Evolutionary conservation across 1,140 invertebrate genomes (phyloP), one percentile per base, ranked within the genome.

Genomic region (Sinonovacula constricta): DNA sequence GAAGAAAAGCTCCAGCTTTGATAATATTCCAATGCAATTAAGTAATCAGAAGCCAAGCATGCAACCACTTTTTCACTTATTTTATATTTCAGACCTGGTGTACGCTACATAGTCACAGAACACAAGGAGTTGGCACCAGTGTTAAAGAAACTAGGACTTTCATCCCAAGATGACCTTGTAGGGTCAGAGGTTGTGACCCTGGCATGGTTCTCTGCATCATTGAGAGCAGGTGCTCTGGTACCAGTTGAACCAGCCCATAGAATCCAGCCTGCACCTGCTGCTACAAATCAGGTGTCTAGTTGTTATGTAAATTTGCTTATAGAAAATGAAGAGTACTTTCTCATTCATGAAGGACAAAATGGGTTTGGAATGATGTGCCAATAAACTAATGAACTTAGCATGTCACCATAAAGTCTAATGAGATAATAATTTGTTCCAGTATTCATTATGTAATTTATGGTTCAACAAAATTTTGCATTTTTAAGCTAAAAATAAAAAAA

Each of bases 21-120:
- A 18, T 45, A 45, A 45, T n/a, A 45, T 45, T 45, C 7, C 7
- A 18, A 10, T 45, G 39, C 18, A 45, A 10, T 7, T 45, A 45
- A 45, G 39, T 45, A 45, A 7, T 45, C 7, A 10, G 7, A 45
- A 45, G 7, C 39, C 39, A 45, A 45, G 18, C 7, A 45, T 45
- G 39, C 39, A 45, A 45, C 7, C 39, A n/a, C n/a, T n/a, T n/a
- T n/a, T n/a, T n/a, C n/a, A n/a, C 18, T 10, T 45, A 45, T 18
- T 45, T 7, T 45, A 45, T 18, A 45, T 71, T 67, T 45, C 33
- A 65, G 69, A 22, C 22, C 10, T 49, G 24, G 28, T 60, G 65
- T 74, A 22, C 53, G 57, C 12, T 39, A 74, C 30, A 34, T 78
- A 34, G 66, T 70, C 15, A 78, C 75, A 51, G 65, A 78, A 53